Evolutionary conservation across 2,113 vertebrate species (phyloP).

Genomic region (Rattus rattus): DNA sequence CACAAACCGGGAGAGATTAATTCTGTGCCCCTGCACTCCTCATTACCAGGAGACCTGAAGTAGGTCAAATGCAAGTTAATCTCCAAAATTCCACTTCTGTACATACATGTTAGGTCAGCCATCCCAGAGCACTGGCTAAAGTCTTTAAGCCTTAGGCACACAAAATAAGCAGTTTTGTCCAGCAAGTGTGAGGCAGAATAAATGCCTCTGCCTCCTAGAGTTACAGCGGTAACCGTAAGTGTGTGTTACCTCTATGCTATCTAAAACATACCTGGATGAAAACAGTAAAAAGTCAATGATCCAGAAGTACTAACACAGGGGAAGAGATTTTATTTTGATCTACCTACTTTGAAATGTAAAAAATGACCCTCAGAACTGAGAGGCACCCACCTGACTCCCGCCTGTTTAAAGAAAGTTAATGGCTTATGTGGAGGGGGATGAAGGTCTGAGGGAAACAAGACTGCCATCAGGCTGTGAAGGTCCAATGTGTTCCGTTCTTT

Average conservation of each 20-base stretch:
- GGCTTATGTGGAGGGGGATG: not conserved
- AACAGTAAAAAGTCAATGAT: constrained; percentile 19
- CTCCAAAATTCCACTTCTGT: constrained; percentile 90
- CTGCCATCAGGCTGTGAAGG: constrained; percentile 53
- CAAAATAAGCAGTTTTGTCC: constrained; percentile 83
- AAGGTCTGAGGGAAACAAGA: constrained; percentile 65
- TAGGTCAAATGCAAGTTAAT: constrained; percentile 93
- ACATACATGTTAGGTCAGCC: constrained; percentile 85
- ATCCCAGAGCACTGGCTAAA: constrained; percentile 82
- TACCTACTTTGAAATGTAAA: not conserved
- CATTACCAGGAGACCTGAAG: constrained; percentile 90
- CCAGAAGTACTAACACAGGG: constrained; percentile 17
- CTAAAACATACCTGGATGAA: constrained; percentile 23
- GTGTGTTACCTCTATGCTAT: not conserved
- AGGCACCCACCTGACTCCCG: not conserved
- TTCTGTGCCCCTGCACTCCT: constrained; percentile 90
- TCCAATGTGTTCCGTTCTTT: constrained; percentile 69
- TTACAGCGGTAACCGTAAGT: not conserved
- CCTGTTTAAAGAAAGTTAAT: not conserved
- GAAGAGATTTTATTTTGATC: not conserved
- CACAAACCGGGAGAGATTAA: constrained; percentile 93
- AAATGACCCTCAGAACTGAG: not conserved
- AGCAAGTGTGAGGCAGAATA: constrained; percentile 71
- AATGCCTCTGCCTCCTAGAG: constrained; percentile 59
- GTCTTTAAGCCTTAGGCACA: constrained; percentile 82